Evolutionary conservation across 1,140 invertebrate genomes (phyloP).

Genomic region (Caenorhabditis latens): DNA sequence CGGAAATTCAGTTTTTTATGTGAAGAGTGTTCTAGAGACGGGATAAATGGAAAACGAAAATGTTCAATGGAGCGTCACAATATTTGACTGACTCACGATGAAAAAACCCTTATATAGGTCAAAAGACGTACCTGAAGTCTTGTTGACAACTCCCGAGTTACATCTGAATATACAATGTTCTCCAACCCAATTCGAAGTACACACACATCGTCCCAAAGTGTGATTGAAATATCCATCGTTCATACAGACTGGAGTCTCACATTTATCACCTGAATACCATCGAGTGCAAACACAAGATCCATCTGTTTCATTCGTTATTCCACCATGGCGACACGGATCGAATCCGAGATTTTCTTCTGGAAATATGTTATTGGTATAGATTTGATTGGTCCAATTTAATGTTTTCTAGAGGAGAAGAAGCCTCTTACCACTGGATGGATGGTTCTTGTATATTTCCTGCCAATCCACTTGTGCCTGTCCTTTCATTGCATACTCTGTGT

Average conservation of each 20-base stretch:
- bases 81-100: no score
- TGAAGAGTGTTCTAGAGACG: background rate
- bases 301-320: slow-evolving; percentile 49
- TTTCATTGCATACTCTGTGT: slow-evolving; percentile 46
- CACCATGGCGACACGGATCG: slow-evolving; percentile 32
- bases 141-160: slow-evolving; percentile 53
- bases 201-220: slow-evolving; percentile 43
- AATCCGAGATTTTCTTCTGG: slow-evolving; percentile 22
- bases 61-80: background rate
- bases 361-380: background rate
- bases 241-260: slow-evolving; percentile 53
- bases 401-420: background rate
- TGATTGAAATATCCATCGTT: slow-evolving; percentile 56
- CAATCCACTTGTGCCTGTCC: slow-evolving; percentile 34
- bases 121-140: slow-evolving; percentile 41
- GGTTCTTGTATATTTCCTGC: slow-evolving; percentile 17
- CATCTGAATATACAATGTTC: slow-evolving; percentile 55
- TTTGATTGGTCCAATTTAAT: no score
- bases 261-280: slow-evolving; percentile 41
- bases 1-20: no score
- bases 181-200: slow-evolving; percentile 56
- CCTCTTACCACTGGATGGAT: background rate
- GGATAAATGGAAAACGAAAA: background rate
- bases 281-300: slow-evolving; percentile 28
- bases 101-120: no score